A percentile compares a stretch with the other conserved stretches of the same genome.
These are phyloP conservation scores for Tetrao urogallus DNA, from an alignment of 2,113 vertebrate genomes.

Conservation along the genomic window DNA sequence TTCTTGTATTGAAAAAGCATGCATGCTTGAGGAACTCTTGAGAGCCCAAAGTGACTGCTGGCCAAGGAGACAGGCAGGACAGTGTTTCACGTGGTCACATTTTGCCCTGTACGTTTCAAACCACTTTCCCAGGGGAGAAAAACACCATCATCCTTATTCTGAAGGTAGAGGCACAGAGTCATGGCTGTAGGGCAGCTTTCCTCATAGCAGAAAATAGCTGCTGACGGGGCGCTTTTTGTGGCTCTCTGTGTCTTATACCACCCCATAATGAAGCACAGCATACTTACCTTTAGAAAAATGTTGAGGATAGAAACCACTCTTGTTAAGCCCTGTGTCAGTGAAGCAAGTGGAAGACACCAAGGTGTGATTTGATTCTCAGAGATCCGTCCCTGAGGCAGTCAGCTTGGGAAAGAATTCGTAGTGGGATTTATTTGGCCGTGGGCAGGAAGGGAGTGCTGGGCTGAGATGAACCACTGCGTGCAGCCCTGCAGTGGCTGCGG, in stretches of 20 bases:
- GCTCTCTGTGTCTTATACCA: neutral
- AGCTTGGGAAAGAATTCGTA: neutral
- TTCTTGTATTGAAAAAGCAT: neutral
- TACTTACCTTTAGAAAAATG: neutral
- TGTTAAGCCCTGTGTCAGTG: neutral
- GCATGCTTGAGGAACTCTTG: neutral
- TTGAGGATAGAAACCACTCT: neutral
- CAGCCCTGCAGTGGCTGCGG: neutral
- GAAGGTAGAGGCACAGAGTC: neutral
- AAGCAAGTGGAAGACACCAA: neutral
- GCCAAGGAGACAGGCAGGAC: accelerated
- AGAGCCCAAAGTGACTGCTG: neutral
- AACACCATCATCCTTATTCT: neutral
- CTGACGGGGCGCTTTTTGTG: neutral
- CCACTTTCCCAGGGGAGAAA: neutral
- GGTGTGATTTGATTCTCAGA: neutral
- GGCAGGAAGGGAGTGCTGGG: neutral
- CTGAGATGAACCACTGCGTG: neutral
- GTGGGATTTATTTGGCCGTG: neutral
- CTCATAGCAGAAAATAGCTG: neutral
- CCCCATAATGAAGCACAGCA: neutral
- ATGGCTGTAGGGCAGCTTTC: neutral
- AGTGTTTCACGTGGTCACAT: neutral
- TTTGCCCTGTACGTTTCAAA: neutral
- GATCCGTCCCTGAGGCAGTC: neutral